Conservation (phyloP, 1,140 invertebrate species). For the Uloborus diversus region DNA sequence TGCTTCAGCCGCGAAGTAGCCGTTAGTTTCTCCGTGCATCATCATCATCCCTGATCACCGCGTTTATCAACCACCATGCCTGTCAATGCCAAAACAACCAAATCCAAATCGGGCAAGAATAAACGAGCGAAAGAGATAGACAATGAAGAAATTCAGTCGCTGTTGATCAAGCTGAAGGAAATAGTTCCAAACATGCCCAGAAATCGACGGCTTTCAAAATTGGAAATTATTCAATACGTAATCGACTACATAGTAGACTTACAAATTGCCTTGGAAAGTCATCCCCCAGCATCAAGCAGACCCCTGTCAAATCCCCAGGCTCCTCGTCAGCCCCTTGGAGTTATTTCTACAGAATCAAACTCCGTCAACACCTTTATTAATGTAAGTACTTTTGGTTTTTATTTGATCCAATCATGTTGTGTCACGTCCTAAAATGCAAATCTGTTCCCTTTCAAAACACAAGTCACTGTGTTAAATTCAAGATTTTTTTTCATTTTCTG, state of each 20-base stretch:
- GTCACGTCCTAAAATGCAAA: neutral
- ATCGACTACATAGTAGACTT: conserved; percentile 97
- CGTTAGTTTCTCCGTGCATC: no score
- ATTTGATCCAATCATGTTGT: no score
- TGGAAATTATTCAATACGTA: conserved; percentile 95
- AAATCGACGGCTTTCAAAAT: conserved; percentile 74
- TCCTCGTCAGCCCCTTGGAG: conserved; percentile 44
- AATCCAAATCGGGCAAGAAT: neutral
- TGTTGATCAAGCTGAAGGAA: conserved; percentile 88
- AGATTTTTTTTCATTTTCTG: no score
- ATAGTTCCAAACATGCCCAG: conserved; percentile 71
- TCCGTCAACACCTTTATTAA: conserved; percentile 16
- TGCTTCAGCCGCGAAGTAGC: no score
- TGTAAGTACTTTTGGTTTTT: no score
- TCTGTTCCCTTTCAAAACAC: neutral
- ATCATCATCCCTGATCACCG: neutral
- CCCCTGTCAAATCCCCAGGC: neutral
- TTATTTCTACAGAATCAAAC: conserved; percentile 35
- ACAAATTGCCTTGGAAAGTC: conserved; percentile 53
- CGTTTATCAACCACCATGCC: neutral
- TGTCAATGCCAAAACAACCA: neutral
- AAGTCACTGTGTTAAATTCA: no score
- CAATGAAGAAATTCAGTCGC: conserved; percentile 87
- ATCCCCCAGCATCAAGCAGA: conserved; percentile 3
- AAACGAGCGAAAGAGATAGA: conserved; percentile 18